These are phyloP conservation scores for Drosophila punjabiensis DNA, from an alignment of 1,140 invertebrate species.

Conservation along the genomic window DNA sequence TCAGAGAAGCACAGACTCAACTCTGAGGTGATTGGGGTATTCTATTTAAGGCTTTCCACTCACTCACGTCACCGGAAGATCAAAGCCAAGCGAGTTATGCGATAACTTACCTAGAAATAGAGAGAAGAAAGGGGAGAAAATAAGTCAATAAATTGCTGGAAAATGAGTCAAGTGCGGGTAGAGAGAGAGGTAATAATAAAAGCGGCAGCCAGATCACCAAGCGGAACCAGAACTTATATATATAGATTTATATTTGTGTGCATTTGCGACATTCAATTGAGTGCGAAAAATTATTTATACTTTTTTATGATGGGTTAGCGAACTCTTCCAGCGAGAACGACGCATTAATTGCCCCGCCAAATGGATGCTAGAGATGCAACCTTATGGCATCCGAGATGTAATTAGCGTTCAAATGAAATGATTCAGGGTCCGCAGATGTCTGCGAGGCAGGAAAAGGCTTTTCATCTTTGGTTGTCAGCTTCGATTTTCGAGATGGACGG, in stretches of 20 bases:
- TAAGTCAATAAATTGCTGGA: constrained; percentile 54
- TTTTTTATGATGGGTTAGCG: constrained; percentile 47
- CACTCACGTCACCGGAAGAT: constrained; percentile 46
- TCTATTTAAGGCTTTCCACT: constrained; percentile 50
- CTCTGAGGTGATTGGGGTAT: constrained; percentile 15
- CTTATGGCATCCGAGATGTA: constrained; percentile 13
- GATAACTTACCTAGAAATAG: constrained; percentile 71
- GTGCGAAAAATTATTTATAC: constrained; percentile 62
- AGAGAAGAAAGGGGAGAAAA: constrained; percentile 35
- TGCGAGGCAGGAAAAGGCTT: constrained; percentile 31
- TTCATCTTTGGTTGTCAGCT: constrained; percentile 34
- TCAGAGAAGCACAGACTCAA: constrained; percentile 28
- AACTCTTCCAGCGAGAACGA: constrained; percentile 38
- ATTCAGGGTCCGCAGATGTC: constrained; percentile 43
- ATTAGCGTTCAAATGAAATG: constrained; percentile 59
- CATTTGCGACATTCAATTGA: constrained; percentile 63
- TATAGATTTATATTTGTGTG: constrained; percentile 14
- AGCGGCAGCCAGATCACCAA: constrained; percentile 50
- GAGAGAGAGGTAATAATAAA: constrained; percentile 10
- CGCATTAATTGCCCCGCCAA: constrained; percentile 40
- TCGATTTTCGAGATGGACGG: constrained; percentile 37
- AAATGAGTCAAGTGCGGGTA: constrained; percentile 42
- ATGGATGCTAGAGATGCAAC: constrained; percentile 33
- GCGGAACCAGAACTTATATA: constrained; percentile 29
- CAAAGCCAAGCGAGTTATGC: constrained; percentile 22